Percentiles rank a stretch among this genome's conserved stretches.
Conservation (phyloP, 2,113 vertebrate genomes). For the Actenoides hombroni region DNA sequence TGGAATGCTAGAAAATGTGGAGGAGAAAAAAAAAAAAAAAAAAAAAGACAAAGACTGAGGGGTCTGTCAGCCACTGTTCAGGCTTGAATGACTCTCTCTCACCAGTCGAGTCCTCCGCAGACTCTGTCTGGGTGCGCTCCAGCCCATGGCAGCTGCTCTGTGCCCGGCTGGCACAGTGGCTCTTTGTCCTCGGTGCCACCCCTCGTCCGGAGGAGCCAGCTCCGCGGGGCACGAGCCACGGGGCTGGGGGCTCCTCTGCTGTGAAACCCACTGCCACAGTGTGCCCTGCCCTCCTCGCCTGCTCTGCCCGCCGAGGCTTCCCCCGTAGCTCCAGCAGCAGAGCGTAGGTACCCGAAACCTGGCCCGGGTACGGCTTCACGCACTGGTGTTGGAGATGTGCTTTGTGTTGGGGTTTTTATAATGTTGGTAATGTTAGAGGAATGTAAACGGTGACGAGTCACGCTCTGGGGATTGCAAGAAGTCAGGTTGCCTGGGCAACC, state of each 20-base stretch:
- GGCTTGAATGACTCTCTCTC: neutral
- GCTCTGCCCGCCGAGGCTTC: neutral
- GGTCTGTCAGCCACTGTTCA: neutral
- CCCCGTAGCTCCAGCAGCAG: neutral
- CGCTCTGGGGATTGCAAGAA: neutral
- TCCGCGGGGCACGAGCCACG: neutral
- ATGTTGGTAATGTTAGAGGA: neutral
- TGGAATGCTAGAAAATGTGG: neutral
- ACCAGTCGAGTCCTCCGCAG: neutral
- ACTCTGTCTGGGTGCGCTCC: accelerated
- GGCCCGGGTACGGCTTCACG: neutral
- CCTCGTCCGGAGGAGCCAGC: neutral
- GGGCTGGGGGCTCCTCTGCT: neutral
- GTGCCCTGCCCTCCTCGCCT: neutral
- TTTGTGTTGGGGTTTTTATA: neutral
- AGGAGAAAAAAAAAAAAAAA: too few species aligned
- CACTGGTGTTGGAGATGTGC: neutral
- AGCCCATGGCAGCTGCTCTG: neutral
- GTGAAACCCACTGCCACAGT: neutral
- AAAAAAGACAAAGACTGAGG: too few species aligned
- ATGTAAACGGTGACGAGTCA: neutral
- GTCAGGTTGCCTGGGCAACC: conserved; percentile 57
- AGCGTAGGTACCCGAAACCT: neutral
- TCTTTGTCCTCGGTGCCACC: neutral
- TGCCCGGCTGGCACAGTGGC: neutral